Evolutionary conservation across 2,113 vertebrate genomes (phyloP), one percentile per base, ranked within the genome.

Genomic region (Scortum barcoo): DNA sequence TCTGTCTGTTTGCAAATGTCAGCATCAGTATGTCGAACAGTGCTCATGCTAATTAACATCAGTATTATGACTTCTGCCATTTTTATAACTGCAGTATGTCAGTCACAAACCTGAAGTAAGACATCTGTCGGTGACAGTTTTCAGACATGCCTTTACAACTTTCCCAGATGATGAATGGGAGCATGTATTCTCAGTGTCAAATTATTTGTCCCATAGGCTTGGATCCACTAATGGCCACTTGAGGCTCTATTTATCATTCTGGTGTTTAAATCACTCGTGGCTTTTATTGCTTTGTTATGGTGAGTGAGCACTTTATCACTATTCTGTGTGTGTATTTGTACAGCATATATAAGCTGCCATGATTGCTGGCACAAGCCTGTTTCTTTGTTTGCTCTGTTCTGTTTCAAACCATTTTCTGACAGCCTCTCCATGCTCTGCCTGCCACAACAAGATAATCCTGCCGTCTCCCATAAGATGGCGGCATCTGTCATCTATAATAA

Each of bases 401-500:
- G 65, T 67, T 84, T 86, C 88, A 86, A 82, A 86, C 80, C 24
- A 72, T 80, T 86, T 84, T 85, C 84, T 7, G 28, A 82, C 83
- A 82, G 65, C 62, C 85, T 90, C 72, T 84, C 80, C 85, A 78
- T 48, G 42, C 78, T 85, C 66, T n/a, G 57, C 80, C 78, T 90
- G 93, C 84, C 87, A 88, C 87, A 78, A 92, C 82, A 89, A 89
- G 86, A 92, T 90, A 93, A 93, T 93, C 90, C 88, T 72, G 80
- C 80, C 53, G 24, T 77, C 88, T 86, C 84, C 76, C 86, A 76
- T 89, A 93, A 93, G 48, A 93, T 90, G 87, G 85, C 89, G 65
- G 84, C 86, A 85, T 92, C 91, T 92, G 87, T 92, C 92, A 93
- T 93, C 89, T 86, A 67, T 87, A 90, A 86, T 91, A 90, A 90